Conservation (phyloP, 2,888 invertebrate species). For the Ormyrus thymus region DNA sequence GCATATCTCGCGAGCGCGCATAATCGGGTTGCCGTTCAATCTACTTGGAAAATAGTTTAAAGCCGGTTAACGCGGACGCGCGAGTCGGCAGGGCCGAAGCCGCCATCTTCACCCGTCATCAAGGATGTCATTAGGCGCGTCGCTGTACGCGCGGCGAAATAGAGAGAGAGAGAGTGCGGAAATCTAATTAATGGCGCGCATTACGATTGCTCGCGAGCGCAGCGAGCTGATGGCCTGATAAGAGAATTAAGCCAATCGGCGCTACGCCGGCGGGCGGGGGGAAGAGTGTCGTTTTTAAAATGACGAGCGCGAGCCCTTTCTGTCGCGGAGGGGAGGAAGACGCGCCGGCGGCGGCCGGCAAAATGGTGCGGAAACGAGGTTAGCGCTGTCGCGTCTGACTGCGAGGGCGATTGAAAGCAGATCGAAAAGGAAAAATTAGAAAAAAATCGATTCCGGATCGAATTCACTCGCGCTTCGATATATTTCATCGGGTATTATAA, state of each 20-base stretch:
- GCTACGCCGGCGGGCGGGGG: background rate
- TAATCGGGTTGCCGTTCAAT: conserved; percentile 67
- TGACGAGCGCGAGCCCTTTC: background rate
- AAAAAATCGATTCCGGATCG: conserved; percentile 20
- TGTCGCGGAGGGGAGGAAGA: background rate
- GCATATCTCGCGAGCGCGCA: conserved; percentile 29
- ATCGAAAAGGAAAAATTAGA: background rate
- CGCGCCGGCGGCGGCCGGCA: background rate
- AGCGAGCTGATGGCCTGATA: background rate
- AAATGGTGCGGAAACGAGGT: conserved; percentile 42
- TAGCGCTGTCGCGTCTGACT: conserved; percentile 20
- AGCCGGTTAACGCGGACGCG: conserved; percentile 54
- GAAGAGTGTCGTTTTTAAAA: conserved; percentile 3
- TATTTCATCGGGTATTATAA: conserved; percentile 23
- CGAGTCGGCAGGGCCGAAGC: background rate
- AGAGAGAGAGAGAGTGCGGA: background rate
- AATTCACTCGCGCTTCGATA: background rate
- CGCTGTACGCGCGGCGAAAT: conserved; percentile 16
- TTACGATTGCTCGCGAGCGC: conserved; percentile 34
- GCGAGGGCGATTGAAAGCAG: conserved; percentile 20
- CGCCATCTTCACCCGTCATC: conserved; percentile 14
- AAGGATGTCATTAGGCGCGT: conserved; percentile 44
- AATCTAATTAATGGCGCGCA: conserved; percentile 40
- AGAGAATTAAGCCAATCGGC: conserved; percentile 18
- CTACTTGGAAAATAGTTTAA: conserved; percentile 61